These are phyloP conservation scores for Anguilla marmorata DNA, from an alignment of 2,797 vertebrate genomes.

Conservation along the genomic window DNA sequence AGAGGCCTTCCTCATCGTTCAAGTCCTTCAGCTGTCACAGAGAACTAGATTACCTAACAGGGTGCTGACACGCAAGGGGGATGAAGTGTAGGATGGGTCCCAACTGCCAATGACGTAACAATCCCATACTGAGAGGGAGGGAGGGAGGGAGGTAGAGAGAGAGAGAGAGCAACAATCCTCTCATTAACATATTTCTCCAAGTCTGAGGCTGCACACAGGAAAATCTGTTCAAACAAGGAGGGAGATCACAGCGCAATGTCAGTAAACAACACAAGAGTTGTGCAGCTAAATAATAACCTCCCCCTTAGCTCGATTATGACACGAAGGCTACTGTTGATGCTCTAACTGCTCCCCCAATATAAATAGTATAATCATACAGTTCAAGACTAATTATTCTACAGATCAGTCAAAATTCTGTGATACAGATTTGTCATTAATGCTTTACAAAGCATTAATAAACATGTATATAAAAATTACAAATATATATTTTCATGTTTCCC, in stretches of 20 bases:
- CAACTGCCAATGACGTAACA: constrained; percentile 36
- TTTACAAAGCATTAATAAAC: background rate
- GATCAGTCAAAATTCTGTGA: background rate
- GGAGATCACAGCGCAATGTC: background rate
- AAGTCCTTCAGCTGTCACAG: background rate
- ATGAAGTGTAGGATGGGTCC: constrained; percentile 46
- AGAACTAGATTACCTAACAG: constrained; percentile 47
- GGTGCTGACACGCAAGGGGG: constrained; percentile 59
- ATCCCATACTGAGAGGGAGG: constrained; percentile 28
- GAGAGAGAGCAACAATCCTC: background rate
- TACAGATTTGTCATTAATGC: background rate
- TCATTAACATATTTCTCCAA: background rate
- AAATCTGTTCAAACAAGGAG: background rate
- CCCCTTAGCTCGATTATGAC: background rate
- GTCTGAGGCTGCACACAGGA: background rate
- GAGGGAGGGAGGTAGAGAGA: constrained; percentile 1
- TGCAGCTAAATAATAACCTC: background rate
- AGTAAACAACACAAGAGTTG: background rate
- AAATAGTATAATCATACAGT: background rate
- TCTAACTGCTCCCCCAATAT: background rate
- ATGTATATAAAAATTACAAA: background rate
- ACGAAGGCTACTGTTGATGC: background rate
- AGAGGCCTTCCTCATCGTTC: constrained; percentile 42
- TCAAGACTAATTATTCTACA: background rate
- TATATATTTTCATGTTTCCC: background rate